These are phyloP conservation scores for Neolamprologus ventralis DNA, from an alignment of 2,113 vertebrate genomes.

Conservation along the genomic window DNA sequence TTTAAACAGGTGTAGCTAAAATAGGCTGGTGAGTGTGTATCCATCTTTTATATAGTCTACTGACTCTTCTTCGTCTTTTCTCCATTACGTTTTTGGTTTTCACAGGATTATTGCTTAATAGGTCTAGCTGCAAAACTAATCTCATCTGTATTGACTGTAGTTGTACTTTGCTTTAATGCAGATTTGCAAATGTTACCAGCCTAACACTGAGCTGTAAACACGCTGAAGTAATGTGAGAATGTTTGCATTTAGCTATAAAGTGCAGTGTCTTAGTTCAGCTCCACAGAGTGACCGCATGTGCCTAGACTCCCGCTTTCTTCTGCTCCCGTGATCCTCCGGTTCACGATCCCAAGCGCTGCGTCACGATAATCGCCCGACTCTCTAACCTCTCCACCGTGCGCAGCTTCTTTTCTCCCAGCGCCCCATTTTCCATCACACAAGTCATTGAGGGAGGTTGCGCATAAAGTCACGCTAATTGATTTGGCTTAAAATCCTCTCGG, in stretches of 20 bases:
- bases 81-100: not conserved
- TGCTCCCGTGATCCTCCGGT: not conserved
- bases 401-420: not conserved
- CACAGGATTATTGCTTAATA: not conserved
- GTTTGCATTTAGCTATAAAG: not conserved
- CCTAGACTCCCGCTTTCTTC: not conserved
- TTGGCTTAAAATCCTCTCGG: slow-evolving; percentile 17
- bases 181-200: not conserved
- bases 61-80: not conserved
- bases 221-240: not conserved
- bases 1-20: not conserved
- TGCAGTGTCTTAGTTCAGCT: not conserved
- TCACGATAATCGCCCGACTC: not conserved
- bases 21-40: not conserved
- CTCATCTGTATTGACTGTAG: not conserved
- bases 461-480: slow-evolving; percentile 30
- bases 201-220: not conserved
- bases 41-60: not conserved
- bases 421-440: not conserved
- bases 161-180: not conserved
- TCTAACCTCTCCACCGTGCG: not conserved
- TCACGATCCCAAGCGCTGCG: not conserved
- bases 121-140: not conserved
- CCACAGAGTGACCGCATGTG: not conserved
- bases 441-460: not conserved